phyloP scores from a whole-genome alignment of 2,797 vertebrate genomes.

The Phylloscopus collybita region DNA sequence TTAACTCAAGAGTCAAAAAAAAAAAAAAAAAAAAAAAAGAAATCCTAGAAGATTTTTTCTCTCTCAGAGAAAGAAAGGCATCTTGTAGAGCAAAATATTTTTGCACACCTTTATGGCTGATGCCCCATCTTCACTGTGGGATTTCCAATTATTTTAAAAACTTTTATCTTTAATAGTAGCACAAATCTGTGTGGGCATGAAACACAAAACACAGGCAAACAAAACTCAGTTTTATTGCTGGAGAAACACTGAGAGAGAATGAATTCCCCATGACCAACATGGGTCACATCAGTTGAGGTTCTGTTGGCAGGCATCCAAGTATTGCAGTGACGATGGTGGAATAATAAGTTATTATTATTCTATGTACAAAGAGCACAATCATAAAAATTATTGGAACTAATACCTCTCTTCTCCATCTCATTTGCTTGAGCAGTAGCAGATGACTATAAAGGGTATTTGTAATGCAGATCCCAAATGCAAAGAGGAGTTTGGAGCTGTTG shows the following conservation, averaged over 20 bases:
- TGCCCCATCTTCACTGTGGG: background rate
- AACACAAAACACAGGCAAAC: background rate
- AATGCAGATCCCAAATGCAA: background rate
- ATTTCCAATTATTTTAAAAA: background rate
- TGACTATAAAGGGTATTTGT: background rate
- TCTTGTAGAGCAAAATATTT: background rate
- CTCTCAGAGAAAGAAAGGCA: background rate
- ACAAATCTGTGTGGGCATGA: background rate
- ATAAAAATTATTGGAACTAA: background rate
- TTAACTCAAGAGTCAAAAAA: background rate
- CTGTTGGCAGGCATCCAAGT: background rate
- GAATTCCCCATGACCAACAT: background rate
- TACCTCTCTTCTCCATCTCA: background rate
- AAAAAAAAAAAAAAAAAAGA: background rate
- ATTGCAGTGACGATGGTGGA: background rate
- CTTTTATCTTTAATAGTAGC: background rate
- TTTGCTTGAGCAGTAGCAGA: background rate
- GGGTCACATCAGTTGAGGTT: background rate
- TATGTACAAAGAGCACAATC: background rate
- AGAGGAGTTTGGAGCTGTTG: background rate
- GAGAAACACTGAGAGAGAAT: background rate
- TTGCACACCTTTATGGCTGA: background rate
- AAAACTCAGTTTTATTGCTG: background rate
- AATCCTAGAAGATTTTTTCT: background rate
- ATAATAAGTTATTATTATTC: background rate